Evolutionary conservation across 2,113 vertebrate genomes (phyloP), one percentile per base, ranked within the genome.

Genomic region (Tenebrosternarchus preto): DNA sequence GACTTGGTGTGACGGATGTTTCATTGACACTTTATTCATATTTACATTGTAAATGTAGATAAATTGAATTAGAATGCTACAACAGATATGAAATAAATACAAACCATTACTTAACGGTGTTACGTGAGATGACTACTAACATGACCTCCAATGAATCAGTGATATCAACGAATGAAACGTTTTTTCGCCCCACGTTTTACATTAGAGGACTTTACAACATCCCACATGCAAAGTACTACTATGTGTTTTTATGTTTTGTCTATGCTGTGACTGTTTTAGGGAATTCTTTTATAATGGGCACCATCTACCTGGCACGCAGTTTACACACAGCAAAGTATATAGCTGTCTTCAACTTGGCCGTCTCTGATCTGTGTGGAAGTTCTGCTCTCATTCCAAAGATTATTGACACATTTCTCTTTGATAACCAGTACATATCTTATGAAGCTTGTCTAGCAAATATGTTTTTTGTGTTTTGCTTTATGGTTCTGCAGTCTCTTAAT

Each of bases 321-420:
- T 85, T 92, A n/a, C 85, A 87, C 69, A 88, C 86, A 55, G 89
- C 92, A 1, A 93, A 92, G 81, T 92, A 91, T 63, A 57, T 92
- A 55, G 88, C 85, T 17, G 89, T 93, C 33, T 92, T 92, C 33
- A 91, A 89, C 55, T 15, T 93, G 24, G 92, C 89, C 0, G 78
- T 93, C 72, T 75, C 82, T 19, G 91, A 93, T 82, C 12, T 93
- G 43, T 86, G 86, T 69, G 83, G 81, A 8, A 92, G 46, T 61
- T 80, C 88, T 3, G 84, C 89, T 60, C 8, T 93, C 74, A 85
- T 93, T 59, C 91, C 91, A 1, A 92, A 91, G 59, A 3, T 91
- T 4, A 76, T 93, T 19, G 89, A 92, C n/a, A 86, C 80, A 0
- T 92, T 90, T 80, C 55, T 92, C 36, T 89, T 92, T 27, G 77